Percentiles rank a stretch among this genome's conserved stretches.
Evolutionary conservation across 1,140 invertebrate species (phyloP).

Genomic region (Aphelenchoides besseyi): DNA sequence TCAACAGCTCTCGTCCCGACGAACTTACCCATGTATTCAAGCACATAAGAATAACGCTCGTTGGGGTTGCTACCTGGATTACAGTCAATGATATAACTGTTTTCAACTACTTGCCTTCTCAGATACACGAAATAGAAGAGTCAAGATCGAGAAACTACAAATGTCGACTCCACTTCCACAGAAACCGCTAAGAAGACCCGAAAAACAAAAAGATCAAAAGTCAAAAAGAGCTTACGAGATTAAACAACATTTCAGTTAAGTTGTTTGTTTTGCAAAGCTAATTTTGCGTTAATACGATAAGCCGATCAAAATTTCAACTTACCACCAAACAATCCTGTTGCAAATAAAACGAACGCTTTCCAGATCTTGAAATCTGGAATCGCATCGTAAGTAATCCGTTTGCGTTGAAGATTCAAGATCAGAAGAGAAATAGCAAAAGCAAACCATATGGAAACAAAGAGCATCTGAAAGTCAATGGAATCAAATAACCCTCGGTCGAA

Average conservation of each 20-base stretch:
- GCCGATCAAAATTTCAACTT: constrained; percentile 2
- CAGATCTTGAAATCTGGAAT: constrained; percentile 45
- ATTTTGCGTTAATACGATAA: neutral
- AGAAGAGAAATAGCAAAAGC: constrained; percentile 56
- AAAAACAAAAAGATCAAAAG: neutral
- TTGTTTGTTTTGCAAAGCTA: constrained; percentile 17
- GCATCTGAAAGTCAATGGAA: no score
- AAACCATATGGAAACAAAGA: constrained; percentile 59
- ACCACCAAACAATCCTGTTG: constrained; percentile 55
- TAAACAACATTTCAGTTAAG: constrained; percentile 15
- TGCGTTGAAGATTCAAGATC: constrained; percentile 51
- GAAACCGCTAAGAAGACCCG: constrained; percentile 52
- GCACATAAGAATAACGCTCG: constrained; percentile 48
- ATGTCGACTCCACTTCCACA: constrained; percentile 57
- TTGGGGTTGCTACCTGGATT: constrained; percentile 53
- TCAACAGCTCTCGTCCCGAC: no score
- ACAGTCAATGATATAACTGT: no score
- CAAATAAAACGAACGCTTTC: constrained; percentile 48
- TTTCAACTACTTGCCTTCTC: no score
- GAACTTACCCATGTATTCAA: constrained; percentile 33
- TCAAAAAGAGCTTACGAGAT: neutral
- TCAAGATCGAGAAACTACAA: constrained; percentile 56
- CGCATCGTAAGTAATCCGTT: constrained; percentile 42
- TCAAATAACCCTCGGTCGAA: no score
- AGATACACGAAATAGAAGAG: constrained; percentile 53